phyloP scores from a whole-genome alignment of 2,797 vertebrate species.

The Notamacropus eugenii region DNA sequence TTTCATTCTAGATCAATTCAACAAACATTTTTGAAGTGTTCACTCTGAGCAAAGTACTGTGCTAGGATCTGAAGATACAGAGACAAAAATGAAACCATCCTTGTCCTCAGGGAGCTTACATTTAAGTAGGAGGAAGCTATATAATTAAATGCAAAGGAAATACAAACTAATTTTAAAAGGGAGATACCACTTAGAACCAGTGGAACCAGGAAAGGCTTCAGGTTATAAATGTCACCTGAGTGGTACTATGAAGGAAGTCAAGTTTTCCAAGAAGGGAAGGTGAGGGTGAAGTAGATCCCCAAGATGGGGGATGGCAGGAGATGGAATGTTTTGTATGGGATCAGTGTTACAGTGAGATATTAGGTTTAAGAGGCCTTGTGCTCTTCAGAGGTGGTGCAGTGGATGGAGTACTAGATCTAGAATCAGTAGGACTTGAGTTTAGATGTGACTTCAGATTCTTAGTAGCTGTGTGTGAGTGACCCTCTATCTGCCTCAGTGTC shows the following conservation, averaged over 20 bases:
- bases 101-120: neutral
- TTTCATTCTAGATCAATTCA: neutral
- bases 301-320: neutral
- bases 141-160: neutral
- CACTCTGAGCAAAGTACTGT: neutral
- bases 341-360: neutral
- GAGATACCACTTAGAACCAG: neutral
- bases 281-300: neutral
- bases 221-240: neutral
- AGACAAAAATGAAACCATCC: neutral
- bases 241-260: neutral
- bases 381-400: too few species aligned
- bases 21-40: neutral
- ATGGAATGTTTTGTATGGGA: neutral
- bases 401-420: too few species aligned
- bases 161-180: neutral
- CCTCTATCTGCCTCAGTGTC: too few species aligned
- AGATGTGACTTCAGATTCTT: too few species aligned
- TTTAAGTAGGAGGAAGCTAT: neutral
- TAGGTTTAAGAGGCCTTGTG: neutral
- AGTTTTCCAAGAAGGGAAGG: neutral
- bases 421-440: too few species aligned
- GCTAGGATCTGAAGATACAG: neutral
- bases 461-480: too few species aligned
- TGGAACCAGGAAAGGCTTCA: neutral